Conservation (phyloP, 2,797 vertebrate genomes). For the Urocyon cinereoargenteus region DNA sequence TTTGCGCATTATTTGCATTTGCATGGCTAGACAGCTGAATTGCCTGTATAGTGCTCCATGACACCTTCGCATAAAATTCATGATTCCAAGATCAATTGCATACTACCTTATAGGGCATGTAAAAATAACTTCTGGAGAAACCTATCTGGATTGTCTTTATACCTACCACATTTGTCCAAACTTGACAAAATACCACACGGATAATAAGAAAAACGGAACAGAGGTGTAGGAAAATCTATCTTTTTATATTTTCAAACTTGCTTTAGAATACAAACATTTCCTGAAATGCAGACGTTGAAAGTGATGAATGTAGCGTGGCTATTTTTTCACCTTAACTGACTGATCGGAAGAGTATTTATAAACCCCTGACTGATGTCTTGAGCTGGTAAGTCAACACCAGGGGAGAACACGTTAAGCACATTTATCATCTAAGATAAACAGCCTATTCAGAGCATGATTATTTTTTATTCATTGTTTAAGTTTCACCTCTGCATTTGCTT, state of each 20-base stretch:
- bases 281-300: slow-evolving; percentile 47
- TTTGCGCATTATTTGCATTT: not conserved
- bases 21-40: slow-evolving; percentile 70
- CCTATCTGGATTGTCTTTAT: slow-evolving; percentile 64
- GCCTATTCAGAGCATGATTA: slow-evolving; percentile 81
- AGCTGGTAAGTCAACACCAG: slow-evolving; percentile 87
- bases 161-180: slow-evolving; percentile 54
- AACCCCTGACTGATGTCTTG: slow-evolving; percentile 74
- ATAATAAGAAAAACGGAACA: slow-evolving; percentile 74
- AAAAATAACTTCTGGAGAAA: slow-evolving; percentile 75
- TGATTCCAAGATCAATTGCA: slow-evolving; percentile 62
- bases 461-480: slow-evolving; percentile 87
- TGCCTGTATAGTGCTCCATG: slow-evolving; percentile 49
- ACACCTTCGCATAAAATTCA: slow-evolving; percentile 37
- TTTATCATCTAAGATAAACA: slow-evolving; percentile 84
- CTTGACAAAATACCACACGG: slow-evolving; percentile 61
- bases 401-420: slow-evolving; percentile 80
- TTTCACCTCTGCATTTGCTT: slow-evolving; percentile 83
- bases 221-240: slow-evolving; percentile 70
- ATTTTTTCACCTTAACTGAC: slow-evolving; percentile 79
- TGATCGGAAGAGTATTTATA: slow-evolving; percentile 80
- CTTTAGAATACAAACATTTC: slow-evolving; percentile 64
- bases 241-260: slow-evolving; percentile 72
- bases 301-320: slow-evolving; percentile 78
- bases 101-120: slow-evolving; percentile 11